Evolutionary conservation across 92 coral and sea anemone genomes (phyloP).

Genomic region (Umimayanthus kanabou): DNA sequence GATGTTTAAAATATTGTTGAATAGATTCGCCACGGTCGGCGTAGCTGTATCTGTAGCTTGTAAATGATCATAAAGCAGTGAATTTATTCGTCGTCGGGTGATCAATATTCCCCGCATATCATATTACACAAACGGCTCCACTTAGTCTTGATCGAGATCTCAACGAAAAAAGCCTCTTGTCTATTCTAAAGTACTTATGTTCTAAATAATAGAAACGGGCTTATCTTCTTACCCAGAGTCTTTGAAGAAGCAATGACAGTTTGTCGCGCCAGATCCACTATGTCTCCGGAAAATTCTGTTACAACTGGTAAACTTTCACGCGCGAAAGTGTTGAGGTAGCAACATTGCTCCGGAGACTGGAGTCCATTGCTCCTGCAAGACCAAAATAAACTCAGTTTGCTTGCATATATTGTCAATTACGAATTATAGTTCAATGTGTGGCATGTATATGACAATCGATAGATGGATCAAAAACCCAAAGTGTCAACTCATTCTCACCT

Average conservation of each 20-base stretch:
- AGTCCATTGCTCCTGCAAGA: neutral
- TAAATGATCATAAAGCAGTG: neutral
- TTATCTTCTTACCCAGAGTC: constrained; percentile 22
- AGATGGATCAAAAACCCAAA: neutral
- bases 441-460: neutral
- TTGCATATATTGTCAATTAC: neutral
- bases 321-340: constrained; percentile 12
- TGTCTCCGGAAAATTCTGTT: constrained; percentile 14
- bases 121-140: neutral
- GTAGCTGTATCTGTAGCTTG: neutral
- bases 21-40: neutral
- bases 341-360: neutral
- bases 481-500: constrained; percentile 44
- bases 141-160: neutral
- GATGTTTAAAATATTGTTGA: neutral
- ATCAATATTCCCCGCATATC: too few relatives aligned
- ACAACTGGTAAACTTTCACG: neutral
- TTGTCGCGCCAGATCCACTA: constrained; percentile 12
- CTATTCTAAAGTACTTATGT: neutral
- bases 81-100: too few relatives aligned
- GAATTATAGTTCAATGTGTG: neutral
- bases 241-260: constrained; percentile 30
- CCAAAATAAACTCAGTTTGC: neutral
- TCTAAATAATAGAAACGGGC: neutral
- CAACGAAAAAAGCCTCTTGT: neutral